Conservation (phyloP, 2,113 vertebrate genomes). For the Thomomys bottae region DNA sequence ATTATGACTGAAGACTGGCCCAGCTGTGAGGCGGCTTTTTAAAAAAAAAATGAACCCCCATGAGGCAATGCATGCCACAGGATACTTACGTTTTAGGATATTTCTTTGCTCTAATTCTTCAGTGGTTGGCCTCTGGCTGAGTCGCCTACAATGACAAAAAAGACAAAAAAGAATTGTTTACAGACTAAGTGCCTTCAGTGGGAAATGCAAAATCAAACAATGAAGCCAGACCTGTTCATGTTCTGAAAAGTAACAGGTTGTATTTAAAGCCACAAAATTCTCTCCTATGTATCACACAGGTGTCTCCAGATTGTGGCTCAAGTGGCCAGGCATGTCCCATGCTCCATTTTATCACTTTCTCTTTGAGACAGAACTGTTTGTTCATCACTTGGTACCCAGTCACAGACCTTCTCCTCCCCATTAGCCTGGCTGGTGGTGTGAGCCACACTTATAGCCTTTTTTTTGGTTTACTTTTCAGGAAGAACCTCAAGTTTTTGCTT, state of each 20-base stretch:
- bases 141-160: slow-evolving; percentile 89
- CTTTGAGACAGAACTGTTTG: background rate
- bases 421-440: background rate
- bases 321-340: background rate
- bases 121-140: slow-evolving; percentile 96
- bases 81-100: slow-evolving; percentile 95
- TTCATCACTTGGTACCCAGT: background rate
- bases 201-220: slow-evolving; percentile 19
- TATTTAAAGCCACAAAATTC: background rate
- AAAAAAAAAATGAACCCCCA: slow-evolving; percentile 32
- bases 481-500: too few species aligned
- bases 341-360: background rate
- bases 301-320: background rate
- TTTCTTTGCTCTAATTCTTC: slow-evolving; percentile 99
- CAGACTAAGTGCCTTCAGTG: slow-evolving; percentile 27
- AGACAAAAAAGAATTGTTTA: slow-evolving; percentile 67
- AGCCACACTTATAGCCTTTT: too few species aligned
- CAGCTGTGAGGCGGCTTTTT: background rate
- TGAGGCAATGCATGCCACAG: background rate
- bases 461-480: too few species aligned
- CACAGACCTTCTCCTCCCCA: background rate
- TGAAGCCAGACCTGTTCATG: background rate
- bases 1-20: background rate
- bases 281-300: background rate
- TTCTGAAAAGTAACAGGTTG: slow-evolving; percentile 44